Percentiles rank a stretch among this genome's conserved stretches.
Conservation (phyloP, 1,140 invertebrate species). For the Lepidotrigona ventralis region DNA sequence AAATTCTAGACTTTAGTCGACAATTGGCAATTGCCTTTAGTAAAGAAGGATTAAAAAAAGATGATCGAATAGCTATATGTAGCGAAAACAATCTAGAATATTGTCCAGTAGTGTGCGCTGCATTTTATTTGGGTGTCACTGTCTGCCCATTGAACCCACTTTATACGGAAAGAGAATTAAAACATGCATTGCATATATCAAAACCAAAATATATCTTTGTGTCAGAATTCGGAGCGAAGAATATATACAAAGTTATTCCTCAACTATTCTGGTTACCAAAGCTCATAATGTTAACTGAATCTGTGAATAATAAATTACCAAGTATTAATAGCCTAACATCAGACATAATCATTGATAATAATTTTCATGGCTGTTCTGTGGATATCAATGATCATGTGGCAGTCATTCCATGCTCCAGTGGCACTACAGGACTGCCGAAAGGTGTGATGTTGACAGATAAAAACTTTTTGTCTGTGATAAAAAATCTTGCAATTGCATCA, state of each 20-base stretch:
- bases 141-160: constrained; percentile 79
- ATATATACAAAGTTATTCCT: constrained; percentile 37
- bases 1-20: constrained; percentile 77
- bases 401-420: constrained; percentile 83
- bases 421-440: constrained; percentile 89
- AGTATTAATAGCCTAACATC: constrained; percentile 49
- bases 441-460: constrained; percentile 88
- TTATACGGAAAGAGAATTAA: constrained; percentile 75
- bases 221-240: constrained; percentile 41
- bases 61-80: constrained; percentile 82
- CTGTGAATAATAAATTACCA: constrained; percentile 17
- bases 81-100: constrained; percentile 84
- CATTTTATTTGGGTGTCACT: constrained; percentile 82
- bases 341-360: constrained; percentile 14
- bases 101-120: constrained; percentile 79
- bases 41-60: constrained; percentile 75
- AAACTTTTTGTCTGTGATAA: constrained; percentile 79
- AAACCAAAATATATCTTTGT: constrained; percentile 79
- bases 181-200: constrained; percentile 78
- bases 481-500: constrained; percentile 29
- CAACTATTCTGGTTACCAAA: constrained; percentile 59
- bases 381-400: constrained; percentile 71
- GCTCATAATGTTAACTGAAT: constrained; percentile 58
- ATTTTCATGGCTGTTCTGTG: constrained; percentile 61
- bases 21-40: constrained; percentile 78